These are phyloP conservation scores for Struthio camelus DNA, from an alignment of 2,113 vertebrate species.

Conservation along the genomic window DNA sequence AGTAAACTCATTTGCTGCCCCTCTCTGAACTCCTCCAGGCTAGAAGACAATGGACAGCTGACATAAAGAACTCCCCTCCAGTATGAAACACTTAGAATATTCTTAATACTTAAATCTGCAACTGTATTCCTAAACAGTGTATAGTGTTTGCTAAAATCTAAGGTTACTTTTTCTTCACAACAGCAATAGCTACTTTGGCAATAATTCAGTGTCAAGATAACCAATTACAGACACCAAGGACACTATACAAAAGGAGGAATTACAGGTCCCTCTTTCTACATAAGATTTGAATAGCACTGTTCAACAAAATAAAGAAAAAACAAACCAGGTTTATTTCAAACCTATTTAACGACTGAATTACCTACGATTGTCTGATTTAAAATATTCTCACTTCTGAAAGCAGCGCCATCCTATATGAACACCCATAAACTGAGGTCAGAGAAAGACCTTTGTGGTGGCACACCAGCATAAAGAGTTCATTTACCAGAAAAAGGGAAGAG, in stretches of 20 bases:
- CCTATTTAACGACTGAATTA: neutral
- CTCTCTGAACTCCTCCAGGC: neutral
- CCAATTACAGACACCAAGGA: neutral
- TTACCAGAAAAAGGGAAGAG: neutral
- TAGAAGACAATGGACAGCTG: neutral
- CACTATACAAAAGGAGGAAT: neutral
- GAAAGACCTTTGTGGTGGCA: neutral
- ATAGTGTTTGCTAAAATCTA: neutral
- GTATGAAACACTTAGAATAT: neutral
- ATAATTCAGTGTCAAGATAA: neutral
- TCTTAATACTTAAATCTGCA: neutral
- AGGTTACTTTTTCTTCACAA: neutral
- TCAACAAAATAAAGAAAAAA: neutral
- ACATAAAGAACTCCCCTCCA: neutral
- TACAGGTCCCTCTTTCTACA: neutral
- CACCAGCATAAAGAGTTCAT: neutral
- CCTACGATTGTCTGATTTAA: neutral
- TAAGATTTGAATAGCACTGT: neutral
- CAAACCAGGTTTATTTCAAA: neutral
- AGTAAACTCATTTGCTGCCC: neutral
- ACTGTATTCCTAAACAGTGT: neutral
- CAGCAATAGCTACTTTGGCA: slow-evolving; percentile 2
- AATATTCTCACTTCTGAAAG: neutral
- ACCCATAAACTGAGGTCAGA: neutral
- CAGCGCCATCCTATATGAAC: neutral